Evolutionary conservation across 1,140 invertebrate species (phyloP).

Genomic region (Drosophila persimilis): DNA sequence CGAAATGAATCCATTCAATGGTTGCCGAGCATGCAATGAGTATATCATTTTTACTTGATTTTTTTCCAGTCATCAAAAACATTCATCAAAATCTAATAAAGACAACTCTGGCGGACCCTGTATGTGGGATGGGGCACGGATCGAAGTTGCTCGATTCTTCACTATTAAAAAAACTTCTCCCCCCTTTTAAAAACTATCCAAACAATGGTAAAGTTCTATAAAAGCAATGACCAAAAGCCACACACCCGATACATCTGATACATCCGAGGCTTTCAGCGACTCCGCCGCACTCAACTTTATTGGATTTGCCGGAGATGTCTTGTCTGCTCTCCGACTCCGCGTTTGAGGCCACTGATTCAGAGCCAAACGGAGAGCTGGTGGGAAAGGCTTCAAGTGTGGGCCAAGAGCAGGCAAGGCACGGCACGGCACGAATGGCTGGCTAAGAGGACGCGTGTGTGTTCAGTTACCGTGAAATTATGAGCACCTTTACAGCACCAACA

Average conservation of each 20-base stretch:
- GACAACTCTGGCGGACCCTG: constrained; percentile 20
- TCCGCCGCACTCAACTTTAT: constrained; percentile 69
- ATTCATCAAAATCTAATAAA: constrained; percentile 55
- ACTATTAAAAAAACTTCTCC: background rate
- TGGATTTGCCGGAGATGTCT: constrained; percentile 62
- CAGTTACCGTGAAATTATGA: constrained; percentile 75
- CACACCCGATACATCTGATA: too few species aligned
- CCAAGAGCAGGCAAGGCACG: constrained; percentile 24
- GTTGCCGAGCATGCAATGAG: constrained; percentile 42
- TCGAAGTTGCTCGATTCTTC: constrained; percentile 7
- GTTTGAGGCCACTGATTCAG: constrained; percentile 14
- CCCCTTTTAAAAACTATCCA: background rate
- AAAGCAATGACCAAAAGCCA: too few species aligned
- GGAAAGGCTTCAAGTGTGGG: constrained; percentile 35
- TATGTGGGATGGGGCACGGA: background rate
- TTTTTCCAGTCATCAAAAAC: constrained; percentile 22
- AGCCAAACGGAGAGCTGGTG: constrained; percentile 31
- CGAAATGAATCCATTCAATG: constrained; percentile 48
- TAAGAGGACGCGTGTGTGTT: constrained; percentile 54
- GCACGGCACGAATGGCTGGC: background rate
- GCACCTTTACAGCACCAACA: constrained; percentile 51
- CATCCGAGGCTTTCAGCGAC: constrained; percentile 12
- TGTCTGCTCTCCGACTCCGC: constrained; percentile 20
- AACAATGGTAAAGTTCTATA: too few species aligned
- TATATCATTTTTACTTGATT: constrained; percentile 14